Conservation (phyloP, 2,113 vertebrate genomes). For the Myrmecobius fasciatus region DNA sequence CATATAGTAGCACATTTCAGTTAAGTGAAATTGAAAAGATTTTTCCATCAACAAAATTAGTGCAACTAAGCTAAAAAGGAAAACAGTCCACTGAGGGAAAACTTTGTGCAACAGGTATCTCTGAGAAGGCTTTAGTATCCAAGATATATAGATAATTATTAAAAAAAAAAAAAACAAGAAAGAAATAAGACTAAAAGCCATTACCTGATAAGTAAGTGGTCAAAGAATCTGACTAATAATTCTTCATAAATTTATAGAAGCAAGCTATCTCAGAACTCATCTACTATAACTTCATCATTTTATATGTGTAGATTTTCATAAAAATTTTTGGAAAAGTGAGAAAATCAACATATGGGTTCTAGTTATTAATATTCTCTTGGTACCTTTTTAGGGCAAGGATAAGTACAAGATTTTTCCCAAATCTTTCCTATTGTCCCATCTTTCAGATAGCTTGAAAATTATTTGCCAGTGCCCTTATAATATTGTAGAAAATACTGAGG, state of each 20-base stretch:
- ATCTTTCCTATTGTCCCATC: neutral
- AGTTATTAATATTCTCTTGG: neutral
- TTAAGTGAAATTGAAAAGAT: neutral
- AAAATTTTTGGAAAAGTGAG: neutral
- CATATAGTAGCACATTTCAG: neutral
- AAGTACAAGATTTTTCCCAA: neutral
- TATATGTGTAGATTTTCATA: neutral
- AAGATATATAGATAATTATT: neutral
- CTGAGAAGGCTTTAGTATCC: neutral
- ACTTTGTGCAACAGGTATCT: neutral
- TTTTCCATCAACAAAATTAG: neutral
- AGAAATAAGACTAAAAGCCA: neutral
- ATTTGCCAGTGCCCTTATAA: neutral
- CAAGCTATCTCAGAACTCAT: neutral
- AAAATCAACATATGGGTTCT: neutral
- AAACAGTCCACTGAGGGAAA: neutral
- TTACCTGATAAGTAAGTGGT: neutral
- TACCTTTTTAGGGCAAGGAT: neutral
- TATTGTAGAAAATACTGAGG: constrained; percentile 17
- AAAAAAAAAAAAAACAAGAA: no score
- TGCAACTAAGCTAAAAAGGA: neutral
- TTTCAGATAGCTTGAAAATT: neutral
- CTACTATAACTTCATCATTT: neutral
- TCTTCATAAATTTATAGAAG: neutral
- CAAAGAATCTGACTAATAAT: neutral